A percentile compares a stretch with the other conserved stretches of the same genome.
Evolutionary conservation across 2,888 invertebrate species (phyloP).

Genomic region (Hedychridium roseum): DNA sequence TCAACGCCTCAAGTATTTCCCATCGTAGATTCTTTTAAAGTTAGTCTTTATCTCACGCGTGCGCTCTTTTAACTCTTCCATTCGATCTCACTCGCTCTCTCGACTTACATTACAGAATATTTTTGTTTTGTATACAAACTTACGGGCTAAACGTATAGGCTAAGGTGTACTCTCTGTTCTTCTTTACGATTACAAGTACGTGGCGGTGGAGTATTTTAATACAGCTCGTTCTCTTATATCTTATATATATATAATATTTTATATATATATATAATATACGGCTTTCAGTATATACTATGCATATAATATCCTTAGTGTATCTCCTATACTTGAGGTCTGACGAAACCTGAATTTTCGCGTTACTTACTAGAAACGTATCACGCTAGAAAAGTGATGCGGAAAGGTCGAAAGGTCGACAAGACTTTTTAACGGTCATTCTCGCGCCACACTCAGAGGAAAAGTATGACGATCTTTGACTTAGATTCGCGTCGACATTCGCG

Average conservation of each 20-base stretch:
- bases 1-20: no score
- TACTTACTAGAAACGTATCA: conserved; percentile 41
- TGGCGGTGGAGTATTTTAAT: conserved; percentile 61
- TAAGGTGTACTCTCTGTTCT: conserved; percentile 53
- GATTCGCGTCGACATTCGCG: no score
- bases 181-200: conserved; percentile 55
- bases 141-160: conserved; percentile 53
- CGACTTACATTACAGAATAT: conserved; percentile 39
- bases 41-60: conserved; percentile 4
- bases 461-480: no score
- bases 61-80: conserved; percentile 17
- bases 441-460: no score
- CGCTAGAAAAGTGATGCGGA: conserved; percentile 35
- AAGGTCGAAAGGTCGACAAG: no score
- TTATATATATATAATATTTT: conserved; percentile 36
- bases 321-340: conserved; percentile 61
- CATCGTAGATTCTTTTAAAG: no score
- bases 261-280: conserved; percentile 42
- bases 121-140: conserved; percentile 61
- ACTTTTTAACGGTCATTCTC: no score
- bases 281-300: conserved; percentile 50
- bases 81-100: conserved; percentile 19
- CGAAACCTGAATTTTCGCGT: conserved; percentile 59
- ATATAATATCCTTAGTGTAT: conserved; percentile 52
- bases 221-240: conserved; percentile 49